Percentiles rank a stretch among this genome's conserved stretches.
Evolutionary conservation across 2,888 invertebrate genomes (phyloP).

Genomic region (Caenorhabditis becei): DNA sequence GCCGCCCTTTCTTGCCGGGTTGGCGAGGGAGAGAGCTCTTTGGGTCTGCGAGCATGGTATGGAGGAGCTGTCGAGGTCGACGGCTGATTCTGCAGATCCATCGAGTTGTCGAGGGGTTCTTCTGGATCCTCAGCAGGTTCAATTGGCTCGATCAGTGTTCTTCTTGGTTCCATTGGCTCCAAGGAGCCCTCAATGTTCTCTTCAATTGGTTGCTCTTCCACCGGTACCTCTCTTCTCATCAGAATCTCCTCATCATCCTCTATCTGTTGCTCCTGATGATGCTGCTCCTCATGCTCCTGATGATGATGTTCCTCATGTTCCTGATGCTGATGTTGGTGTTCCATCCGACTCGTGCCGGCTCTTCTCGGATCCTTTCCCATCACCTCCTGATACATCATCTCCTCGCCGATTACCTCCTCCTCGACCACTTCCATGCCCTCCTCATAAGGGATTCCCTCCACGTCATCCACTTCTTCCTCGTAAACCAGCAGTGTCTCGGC

Average conservation of each 20-base stretch:
- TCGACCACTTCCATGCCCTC: slow-evolving; percentile 26
- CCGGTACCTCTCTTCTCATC: too few species aligned
- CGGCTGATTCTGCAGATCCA: neutral
- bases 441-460: slow-evolving; percentile 15
- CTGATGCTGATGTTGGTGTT: slow-evolving; percentile 1
- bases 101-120: neutral
- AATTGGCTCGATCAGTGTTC: too few species aligned
- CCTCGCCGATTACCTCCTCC: slow-evolving; percentile 48
- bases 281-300: slow-evolving; percentile 5
- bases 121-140: slow-evolving; percentile 3
- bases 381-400: slow-evolving; percentile 33
- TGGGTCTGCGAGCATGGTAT: too few species aligned
- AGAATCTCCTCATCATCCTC: too few species aligned
- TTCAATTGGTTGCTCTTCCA: too few species aligned
- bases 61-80: neutral
- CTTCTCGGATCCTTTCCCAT: slow-evolving; percentile 5
- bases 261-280: too few species aligned
- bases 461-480: slow-evolving; percentile 24
- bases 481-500: slow-evolving; percentile 23
- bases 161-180: too few species aligned
- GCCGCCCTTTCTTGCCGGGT: neutral
- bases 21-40: neutral
- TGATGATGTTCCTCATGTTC: slow-evolving; percentile 7
- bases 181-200: too few species aligned
- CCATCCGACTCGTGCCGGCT: neutral